Percentiles rank a stretch among this genome's conserved stretches.
Evolutionary conservation across 35 echinoderm and acorn worm genomes (phyloP).

Genomic region (Apostichopus parvimensis): DNA sequence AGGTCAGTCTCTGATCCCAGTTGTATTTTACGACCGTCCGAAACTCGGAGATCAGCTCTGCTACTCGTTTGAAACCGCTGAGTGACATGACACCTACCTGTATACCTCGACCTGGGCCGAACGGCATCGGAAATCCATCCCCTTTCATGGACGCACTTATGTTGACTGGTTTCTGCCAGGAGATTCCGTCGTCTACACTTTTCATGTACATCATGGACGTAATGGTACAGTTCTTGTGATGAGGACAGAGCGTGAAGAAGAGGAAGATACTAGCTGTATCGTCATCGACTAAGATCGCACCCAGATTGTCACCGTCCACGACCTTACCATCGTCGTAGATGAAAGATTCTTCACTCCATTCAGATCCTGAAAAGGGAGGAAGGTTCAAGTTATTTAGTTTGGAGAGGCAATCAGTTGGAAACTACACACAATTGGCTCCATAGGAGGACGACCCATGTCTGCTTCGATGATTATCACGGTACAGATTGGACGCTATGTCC

Average conservation of each 20-base stretch:
- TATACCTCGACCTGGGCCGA: constrained; percentile 89
- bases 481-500: too few relatives aligned
- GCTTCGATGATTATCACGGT: too few relatives aligned
- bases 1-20: too few relatives aligned
- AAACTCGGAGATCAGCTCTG: too few relatives aligned
- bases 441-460: too few relatives aligned
- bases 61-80: too few relatives aligned
- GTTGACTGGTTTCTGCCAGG: constrained; percentile 70
- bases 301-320: constrained; percentile 83
- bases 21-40: too few relatives aligned
- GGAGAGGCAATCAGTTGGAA: neutral
- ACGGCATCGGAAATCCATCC: constrained; percentile 53
- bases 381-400: neutral
- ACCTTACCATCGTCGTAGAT: constrained; percentile 77
- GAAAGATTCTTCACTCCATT: constrained; percentile 74
- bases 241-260: constrained; percentile 74
- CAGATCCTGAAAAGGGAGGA: constrained; percentile 48
- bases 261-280: constrained; percentile 70
- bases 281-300: constrained; percentile 82
- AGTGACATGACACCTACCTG: constrained; percentile 48
- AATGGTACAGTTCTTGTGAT: constrained; percentile 67
- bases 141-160: constrained; percentile 67
- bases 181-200: constrained; percentile 77
- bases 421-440: too few relatives aligned
- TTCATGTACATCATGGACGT: constrained; percentile 64